These are phyloP conservation scores for Otocyon megalotis DNA, from an alignment of 2,113 vertebrate species.

Conservation along the genomic window DNA sequence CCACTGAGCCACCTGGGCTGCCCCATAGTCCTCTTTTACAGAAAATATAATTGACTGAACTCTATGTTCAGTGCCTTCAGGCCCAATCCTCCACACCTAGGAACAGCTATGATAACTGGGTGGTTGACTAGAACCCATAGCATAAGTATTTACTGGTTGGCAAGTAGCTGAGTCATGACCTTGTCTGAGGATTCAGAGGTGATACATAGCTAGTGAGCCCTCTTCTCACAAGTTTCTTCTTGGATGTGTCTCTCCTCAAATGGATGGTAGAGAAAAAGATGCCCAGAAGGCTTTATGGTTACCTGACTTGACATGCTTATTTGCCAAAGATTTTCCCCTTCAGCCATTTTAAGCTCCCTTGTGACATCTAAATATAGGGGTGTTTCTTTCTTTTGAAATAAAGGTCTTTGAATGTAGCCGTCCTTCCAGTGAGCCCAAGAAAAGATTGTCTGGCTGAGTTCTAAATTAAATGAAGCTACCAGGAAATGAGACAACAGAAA, in stretches of 20 bases:
- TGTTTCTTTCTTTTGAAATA: conserved; percentile 53
- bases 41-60: not conserved
- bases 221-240: not conserved
- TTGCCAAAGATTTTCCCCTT: conserved; percentile 8
- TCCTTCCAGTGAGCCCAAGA: conserved; percentile 30
- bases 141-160: not conserved
- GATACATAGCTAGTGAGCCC: not conserved
- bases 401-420: conserved; percentile 51
- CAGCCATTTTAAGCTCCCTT: conserved; percentile 8
- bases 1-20: too few species aligned
- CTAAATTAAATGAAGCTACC: conserved; percentile 48
- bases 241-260: not conserved
- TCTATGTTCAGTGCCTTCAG: not conserved
- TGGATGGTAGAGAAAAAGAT: not conserved
- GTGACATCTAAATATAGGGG: conserved; percentile 21
- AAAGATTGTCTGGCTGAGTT: not conserved
- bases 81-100: not conserved
- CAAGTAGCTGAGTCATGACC: not conserved
- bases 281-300: conserved; percentile 2
- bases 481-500: conserved; percentile 37
- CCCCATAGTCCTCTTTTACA: not conserved
- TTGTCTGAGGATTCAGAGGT: not conserved
- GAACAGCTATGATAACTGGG: not conserved
- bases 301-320: not conserved
- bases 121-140: not conserved